Evolutionary conservation across 1,140 invertebrate genomes (phyloP).

Genomic region (Antheraea mylitta): DNA sequence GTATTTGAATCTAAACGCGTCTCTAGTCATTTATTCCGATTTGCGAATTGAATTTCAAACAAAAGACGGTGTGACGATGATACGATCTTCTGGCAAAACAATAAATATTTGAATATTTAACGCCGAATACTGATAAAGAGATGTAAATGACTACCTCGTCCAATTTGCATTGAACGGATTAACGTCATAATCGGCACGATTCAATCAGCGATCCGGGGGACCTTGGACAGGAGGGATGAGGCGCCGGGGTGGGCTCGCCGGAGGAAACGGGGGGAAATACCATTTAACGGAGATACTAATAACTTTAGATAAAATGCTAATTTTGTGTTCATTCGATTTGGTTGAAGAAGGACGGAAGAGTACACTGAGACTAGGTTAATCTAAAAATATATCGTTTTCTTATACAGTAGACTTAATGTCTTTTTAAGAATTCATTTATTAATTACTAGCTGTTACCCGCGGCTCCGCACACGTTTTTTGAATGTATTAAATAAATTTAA

Average conservation of each 20-base stretch:
- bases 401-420: background rate
- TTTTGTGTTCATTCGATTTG: conserved; percentile 77
- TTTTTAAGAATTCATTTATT: too few relatives aligned
- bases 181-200: conserved; percentile 76
- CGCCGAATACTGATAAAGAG: conserved; percentile 69
- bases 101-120: conserved; percentile 76
- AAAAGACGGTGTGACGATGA: background rate
- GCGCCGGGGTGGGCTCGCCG: conserved; percentile 23
- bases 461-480: too few relatives aligned
- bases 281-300: conserved; percentile 65
- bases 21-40: background rate
- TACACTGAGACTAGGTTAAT: conserved; percentile 23
- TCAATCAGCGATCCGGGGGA: conserved; percentile 71
- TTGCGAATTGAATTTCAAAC: background rate
- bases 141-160: conserved; percentile 75
- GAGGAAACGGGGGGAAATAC: conserved; percentile 24
- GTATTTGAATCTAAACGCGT: background rate
- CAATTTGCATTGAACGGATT: conserved; percentile 78
- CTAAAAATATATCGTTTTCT: background rate
- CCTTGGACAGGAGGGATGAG: conserved; percentile 50
- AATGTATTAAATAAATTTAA: too few relatives aligned
- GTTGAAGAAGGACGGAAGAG: conserved; percentile 42
- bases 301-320: conserved; percentile 77
- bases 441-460: too few relatives aligned
- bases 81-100: conserved; percentile 48